Base-by-base conservation (phyloP, 2,888 invertebrate species). In the Copidosoma aretas region DNA sequence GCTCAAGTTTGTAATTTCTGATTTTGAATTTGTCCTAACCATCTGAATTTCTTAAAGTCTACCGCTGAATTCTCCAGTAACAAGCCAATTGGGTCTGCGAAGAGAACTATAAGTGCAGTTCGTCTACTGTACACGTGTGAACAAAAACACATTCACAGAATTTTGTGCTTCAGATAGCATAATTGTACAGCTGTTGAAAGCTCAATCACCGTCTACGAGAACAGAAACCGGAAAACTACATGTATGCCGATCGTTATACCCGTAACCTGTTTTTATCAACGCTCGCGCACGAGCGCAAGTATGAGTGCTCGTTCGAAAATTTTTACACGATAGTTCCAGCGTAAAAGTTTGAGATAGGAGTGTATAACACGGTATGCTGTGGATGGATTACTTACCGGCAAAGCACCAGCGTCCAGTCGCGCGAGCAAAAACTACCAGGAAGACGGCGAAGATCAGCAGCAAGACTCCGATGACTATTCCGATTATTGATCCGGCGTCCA, bases 371-470 rank as follows among this genome's bases (percentile, higher is more conserved):
- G n/a, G n/a, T n/a, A 39, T 54, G 14, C 8, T 19, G 56, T 52
- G 51, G 52, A 72, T 25, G 1, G 56, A 63, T 57, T 64, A 89
- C 92, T 91, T 85, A 93, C 93, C 93, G 84, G 91, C 91, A 84
- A 94, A 94, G 85, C 93, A 94, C 93, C 93, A 93, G 83, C 92
- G 88, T 79, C 92, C 92, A 71, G 93, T 93, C 71, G 91, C 90
- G 77, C 92, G 90, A 61, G 94, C 93, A 79, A 91, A 91, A 71
- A 93, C 89, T 60, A 90, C 83, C 73, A 93, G 84, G 78, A 88
- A 88, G 8, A 90, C 82, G 25, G 88, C 85, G 24, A 90, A 85
- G 19, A 93, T 84, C 0, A 93, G 83, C 49, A 91, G 84, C 70
- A 92, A 85, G 14, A 91, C 87, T 1, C 89, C 91, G 2, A 91